Evolutionary conservation across 2,888 invertebrate species (phyloP), one percentile per base, ranked within the genome.

Genomic region (Drosophila paramelanica): DNA sequence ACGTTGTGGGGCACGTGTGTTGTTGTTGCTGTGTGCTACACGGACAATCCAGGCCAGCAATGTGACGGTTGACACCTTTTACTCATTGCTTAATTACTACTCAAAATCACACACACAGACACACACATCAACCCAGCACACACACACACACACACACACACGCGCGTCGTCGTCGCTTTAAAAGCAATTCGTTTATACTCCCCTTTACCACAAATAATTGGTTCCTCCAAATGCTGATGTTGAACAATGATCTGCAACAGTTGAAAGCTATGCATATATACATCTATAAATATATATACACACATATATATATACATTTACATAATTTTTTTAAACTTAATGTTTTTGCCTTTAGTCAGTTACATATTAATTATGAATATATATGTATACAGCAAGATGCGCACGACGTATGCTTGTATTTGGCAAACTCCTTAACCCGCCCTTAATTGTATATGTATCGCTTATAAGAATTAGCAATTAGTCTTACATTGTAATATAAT

Each of bases 291-390:
- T 14, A 41, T 23, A 46, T 13, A 13, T 33, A 1, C 42, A 59
- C 38, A 17, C 45, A 20, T 25, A 17, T 38, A 23, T 41, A 42
- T 38, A 25, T 20, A 50, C 23, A 23, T 13, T 53, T 41, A 17
- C n/a, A 23, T 49, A 31, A 46, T 27, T 43, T 50, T 58, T 49
- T 73, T 57, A 67, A 49, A 55, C 55, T 55, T 55, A 56, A 73
- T 52, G 52, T 64, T 73, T 75, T 68, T 68, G 73, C 77, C 66
- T 58, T 65, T 58, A 75, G 73, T 73, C 75, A 73, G 62, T 56
- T 59, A 45, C 50, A 46, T 46, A 45, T 43, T 56, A 53, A 25
- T n/a, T 45, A 41, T 55, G 27, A 51, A 14, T 39, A 41, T 49
- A 36, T 49, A 23, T 41, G 39, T 42, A 23, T 20, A 43, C 41